phyloP scores from a whole-genome alignment of 2,113 vertebrate species.

The Galbula dea region DNA sequence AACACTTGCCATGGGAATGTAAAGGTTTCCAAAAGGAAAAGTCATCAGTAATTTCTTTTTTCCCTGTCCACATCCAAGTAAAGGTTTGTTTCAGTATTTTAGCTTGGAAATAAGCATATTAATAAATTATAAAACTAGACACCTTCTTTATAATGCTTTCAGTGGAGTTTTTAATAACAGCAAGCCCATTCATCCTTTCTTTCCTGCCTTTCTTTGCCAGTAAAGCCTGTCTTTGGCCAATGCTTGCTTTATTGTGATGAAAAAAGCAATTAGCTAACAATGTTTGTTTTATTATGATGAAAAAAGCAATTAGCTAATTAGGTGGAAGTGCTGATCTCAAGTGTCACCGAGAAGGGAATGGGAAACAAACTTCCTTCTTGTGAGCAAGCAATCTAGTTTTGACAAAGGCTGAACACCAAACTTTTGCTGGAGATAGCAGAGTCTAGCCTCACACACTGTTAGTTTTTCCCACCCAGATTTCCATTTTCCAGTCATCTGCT shows the following conservation, averaged over 20 bases:
- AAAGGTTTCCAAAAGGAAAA: not conserved
- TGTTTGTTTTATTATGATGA: constrained; percentile 1
- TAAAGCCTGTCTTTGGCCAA: not conserved
- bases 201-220: not conserved
- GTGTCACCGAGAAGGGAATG: not conserved
- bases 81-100: not conserved
- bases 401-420: not conserved
- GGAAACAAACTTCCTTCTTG: not conserved
- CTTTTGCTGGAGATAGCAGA: not conserved
- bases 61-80: not conserved
- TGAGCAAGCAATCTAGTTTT: constrained; percentile 1
- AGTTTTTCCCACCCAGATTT: not conserved
- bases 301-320: constrained; percentile 61
- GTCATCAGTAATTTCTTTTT: not conserved
- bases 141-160: constrained; percentile 10
- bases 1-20: not conserved
- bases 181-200: not conserved
- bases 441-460: not conserved
- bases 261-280: constrained; percentile 55
- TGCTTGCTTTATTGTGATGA: not conserved
- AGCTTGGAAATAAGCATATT: not conserved
- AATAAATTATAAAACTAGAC: constrained; percentile 11
- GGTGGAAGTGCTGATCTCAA: constrained; percentile 51
- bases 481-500: not conserved
- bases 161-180: not conserved